These are phyloP conservation scores for Heterodera schachtii DNA, from an alignment of 1,140 invertebrate genomes.

Conservation along the genomic window DNA sequence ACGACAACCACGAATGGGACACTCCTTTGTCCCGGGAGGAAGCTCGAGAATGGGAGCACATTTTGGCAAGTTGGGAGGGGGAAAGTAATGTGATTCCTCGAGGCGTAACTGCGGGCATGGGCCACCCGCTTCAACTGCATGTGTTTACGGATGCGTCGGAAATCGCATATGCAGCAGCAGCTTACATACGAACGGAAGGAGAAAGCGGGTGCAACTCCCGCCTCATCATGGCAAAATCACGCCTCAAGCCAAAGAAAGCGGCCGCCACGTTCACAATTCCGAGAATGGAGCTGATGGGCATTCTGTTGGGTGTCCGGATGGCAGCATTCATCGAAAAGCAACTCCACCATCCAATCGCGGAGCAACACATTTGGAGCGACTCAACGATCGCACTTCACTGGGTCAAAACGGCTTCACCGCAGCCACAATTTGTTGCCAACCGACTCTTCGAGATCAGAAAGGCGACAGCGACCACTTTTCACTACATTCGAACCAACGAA, in stretches of 20 bases:
- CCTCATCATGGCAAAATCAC: not conserved
- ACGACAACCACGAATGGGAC: constrained; percentile 11
- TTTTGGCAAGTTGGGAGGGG: constrained; percentile 1
- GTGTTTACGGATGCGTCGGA: constrained; percentile 12
- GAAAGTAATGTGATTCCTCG: not conserved
- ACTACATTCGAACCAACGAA: constrained; percentile 22
- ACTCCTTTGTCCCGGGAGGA: not conserved
- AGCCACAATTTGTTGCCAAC: not conserved
- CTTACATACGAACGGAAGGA: not conserved
- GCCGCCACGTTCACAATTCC: not conserved
- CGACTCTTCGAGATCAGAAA: constrained; percentile 18
- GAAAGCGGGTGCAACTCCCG: not conserved
- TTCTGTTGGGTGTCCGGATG: not conserved
- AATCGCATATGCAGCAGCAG: constrained; percentile 12
- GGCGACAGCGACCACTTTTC: not conserved
- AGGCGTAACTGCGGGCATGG: not conserved
- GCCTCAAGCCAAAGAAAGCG: not conserved
- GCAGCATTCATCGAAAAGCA: constrained; percentile 5
- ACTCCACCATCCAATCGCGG: not conserved
- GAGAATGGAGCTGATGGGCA: constrained; percentile 4
- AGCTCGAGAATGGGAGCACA: not conserved
- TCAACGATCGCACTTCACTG: not conserved
- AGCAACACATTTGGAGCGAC: not conserved
- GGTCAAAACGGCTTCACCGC: not conserved
- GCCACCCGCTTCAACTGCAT: not conserved